Percentiles rank a stretch among this genome's conserved stretches.
These are phyloP conservation scores for Porites evermanni DNA, from an alignment of 92 coral and sea anemone species.

Conservation along the genomic window DNA sequence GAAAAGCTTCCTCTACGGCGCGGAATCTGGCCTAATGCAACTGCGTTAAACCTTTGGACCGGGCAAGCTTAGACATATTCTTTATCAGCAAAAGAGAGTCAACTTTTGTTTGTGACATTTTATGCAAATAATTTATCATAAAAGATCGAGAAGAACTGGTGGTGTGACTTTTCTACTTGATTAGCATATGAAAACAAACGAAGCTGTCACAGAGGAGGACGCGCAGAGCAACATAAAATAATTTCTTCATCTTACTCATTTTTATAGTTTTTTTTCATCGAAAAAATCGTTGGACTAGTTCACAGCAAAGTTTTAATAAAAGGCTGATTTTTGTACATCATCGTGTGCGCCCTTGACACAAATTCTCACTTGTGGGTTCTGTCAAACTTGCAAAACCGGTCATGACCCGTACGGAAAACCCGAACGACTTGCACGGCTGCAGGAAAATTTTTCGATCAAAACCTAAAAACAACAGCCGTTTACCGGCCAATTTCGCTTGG, in stretches of 20 bases:
- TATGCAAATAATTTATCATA: background rate
- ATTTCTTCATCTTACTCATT: background rate
- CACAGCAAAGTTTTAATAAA: background rate
- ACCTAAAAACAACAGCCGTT: constrained; percentile 21
- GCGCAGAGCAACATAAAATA: background rate
- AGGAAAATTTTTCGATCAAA: constrained; percentile 41
- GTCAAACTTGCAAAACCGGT: constrained; percentile 87
- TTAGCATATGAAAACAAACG: constrained; percentile 31
- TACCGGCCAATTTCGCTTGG: constrained; percentile 9
- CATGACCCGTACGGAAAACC: constrained; percentile 49
- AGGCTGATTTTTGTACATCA: background rate
- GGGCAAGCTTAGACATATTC: constrained; percentile 2
- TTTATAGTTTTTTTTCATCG: background rate
- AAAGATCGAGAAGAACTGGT: background rate
- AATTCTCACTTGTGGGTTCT: background rate
- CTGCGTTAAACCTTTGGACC: background rate
- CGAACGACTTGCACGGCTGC: constrained; percentile 52
- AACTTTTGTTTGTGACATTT: background rate
- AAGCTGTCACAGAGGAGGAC: background rate
- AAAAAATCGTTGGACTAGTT: background rate
- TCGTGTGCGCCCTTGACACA: constrained; percentile 3
- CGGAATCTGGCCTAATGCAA: no score
- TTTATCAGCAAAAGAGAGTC: background rate
- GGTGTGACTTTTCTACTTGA: constrained; percentile 20
- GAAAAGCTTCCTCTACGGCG: no score